These are phyloP conservation scores for Littorina saxatilis DNA, from an alignment of 1,140 invertebrate genomes.

Conservation along the genomic window DNA sequence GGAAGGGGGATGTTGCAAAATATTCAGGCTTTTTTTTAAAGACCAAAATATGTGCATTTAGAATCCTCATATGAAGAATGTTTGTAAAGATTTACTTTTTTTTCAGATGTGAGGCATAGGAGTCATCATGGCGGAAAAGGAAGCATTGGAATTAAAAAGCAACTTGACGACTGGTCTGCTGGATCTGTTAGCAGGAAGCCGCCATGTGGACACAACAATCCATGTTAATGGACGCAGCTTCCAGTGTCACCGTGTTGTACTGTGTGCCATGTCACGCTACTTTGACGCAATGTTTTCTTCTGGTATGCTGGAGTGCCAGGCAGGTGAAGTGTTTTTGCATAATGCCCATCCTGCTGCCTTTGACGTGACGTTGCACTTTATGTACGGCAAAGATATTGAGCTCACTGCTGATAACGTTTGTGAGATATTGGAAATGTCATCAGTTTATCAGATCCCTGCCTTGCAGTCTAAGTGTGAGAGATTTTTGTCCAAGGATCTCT, in stretches of 20 bases:
- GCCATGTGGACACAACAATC: constrained; percentile 53
- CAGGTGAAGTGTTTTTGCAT: constrained; percentile 45
- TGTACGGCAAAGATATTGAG: constrained; percentile 51
- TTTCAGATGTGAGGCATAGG: background rate
- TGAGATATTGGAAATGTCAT: constrained; percentile 87
- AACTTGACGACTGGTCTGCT: constrained; percentile 28
- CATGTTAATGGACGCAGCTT: constrained; percentile 51
- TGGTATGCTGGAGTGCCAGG: constrained; percentile 53
- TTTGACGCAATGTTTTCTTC: constrained; percentile 68
- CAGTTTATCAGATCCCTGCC: constrained; percentile 87
- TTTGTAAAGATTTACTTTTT: too few relatives aligned
- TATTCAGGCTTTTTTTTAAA: background rate
- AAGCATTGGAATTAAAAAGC: background rate
- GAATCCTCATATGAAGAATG: too few relatives aligned
- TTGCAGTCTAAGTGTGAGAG: constrained; percentile 91
- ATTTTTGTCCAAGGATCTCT: constrained; percentile 90
- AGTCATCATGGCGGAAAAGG: background rate
- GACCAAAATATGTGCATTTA: background rate
- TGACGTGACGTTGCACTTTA: constrained; percentile 47
- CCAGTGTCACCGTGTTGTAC: constrained; percentile 56
- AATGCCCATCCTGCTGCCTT: constrained; percentile 46
- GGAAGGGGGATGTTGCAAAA: too few relatives aligned
- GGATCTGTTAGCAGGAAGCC: constrained; percentile 29
- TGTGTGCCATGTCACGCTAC: constrained; percentile 59
- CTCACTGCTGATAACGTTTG: constrained; percentile 81